Evolutionary conservation across 2,113 vertebrate species (phyloP).

Genomic region (Anhinga rufa): DNA sequence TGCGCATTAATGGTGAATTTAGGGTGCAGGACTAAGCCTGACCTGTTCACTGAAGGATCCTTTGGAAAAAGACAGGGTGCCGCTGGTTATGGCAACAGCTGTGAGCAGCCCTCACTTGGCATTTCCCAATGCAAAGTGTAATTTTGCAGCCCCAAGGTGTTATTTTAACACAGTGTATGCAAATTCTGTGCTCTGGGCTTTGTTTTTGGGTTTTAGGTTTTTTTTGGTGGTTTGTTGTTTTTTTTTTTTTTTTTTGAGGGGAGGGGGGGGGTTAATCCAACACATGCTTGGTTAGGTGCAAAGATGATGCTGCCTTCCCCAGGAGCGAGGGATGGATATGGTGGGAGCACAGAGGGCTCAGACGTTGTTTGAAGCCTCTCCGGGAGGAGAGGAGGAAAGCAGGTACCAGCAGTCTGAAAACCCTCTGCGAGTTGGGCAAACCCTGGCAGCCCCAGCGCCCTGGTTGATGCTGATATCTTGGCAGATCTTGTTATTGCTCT

Average conservation of each 20-base stretch:
- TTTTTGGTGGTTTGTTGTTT: neutral
- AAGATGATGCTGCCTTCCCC: neutral
- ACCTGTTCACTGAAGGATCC: neutral
- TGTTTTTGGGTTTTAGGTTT: neutral
- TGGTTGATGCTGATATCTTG: neutral
- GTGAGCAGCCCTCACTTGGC: neutral
- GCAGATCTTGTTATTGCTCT: neutral
- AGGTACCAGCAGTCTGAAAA: neutral
- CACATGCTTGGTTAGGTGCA: neutral
- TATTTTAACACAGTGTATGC: neutral
- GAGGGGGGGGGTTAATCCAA: neutral
- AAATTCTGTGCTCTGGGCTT: neutral
- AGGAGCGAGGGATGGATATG: neutral
- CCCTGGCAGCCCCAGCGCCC: neutral
- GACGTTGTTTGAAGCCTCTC: neutral
- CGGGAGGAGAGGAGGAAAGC: neutral
- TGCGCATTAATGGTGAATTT: neutral
- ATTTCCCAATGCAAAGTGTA: neutral
- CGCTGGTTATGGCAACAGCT: accelerated
- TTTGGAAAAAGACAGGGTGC: neutral
- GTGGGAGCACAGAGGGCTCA: neutral
- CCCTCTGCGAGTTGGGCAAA: neutral
- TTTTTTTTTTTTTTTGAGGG: too few species aligned
- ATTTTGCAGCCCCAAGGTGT: neutral
- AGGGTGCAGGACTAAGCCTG: neutral